Percentiles rank a stretch among this genome's conserved stretches.
Evolutionary conservation across 2,113 vertebrate species (phyloP).

Genomic region (Vulpes lagopus): DNA sequence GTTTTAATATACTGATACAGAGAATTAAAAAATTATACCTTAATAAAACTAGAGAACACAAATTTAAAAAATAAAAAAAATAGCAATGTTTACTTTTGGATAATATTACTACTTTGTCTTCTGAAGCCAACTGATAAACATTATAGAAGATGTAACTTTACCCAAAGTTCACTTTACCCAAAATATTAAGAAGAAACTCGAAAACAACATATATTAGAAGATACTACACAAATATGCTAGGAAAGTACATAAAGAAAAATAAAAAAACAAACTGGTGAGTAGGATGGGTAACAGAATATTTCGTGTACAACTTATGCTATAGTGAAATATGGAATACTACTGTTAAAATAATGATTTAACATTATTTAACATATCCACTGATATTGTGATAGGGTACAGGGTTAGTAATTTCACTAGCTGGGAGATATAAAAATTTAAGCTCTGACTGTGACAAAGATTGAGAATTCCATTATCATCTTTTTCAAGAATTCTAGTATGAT

Average conservation of each 20-base stretch:
- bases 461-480: not conserved
- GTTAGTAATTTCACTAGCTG: not conserved
- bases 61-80: not conserved
- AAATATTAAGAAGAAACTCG: not conserved
- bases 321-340: not conserved
- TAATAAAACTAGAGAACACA: not conserved
- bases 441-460: not conserved
- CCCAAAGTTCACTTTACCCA: not conserved
- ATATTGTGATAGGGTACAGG: not conserved
- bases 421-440: not conserved
- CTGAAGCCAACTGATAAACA: not conserved
- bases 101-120: not conserved
- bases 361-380: too few species aligned
- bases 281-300: not conserved
- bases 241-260: not conserved
- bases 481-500: not conserved
- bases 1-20: rapidly evolving
- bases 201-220: not conserved
- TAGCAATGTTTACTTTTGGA: not conserved
- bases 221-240: not conserved
- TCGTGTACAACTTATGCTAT: not conserved
- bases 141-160: not conserved
- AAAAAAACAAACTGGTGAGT: not conserved
- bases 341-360: not conserved
- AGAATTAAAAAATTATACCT: not conserved